A percentile compares a stretch with the other conserved stretches of the same genome.
Conservation (phyloP, 2,797 vertebrate species). For the Cichlasoma orientale region DNA sequence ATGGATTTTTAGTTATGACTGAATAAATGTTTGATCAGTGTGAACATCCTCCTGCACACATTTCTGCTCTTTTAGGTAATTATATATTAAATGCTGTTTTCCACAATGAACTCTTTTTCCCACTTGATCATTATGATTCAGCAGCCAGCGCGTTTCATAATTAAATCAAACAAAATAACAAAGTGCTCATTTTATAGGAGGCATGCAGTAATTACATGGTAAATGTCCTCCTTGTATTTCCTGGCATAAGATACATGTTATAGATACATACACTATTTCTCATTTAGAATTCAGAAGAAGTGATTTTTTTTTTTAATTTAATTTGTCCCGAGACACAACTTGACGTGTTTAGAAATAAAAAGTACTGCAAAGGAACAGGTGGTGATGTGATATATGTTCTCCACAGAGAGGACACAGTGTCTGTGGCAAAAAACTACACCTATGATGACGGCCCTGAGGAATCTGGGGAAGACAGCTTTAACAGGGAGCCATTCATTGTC, state of each 20-base stretch:
- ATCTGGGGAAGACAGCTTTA: slow-evolving; percentile 83
- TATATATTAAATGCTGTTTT: too few relatives aligned
- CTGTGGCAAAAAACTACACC: slow-evolving; percentile 83
- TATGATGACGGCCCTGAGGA: slow-evolving; percentile 84
- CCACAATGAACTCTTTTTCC: too few relatives aligned
- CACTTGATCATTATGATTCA: too few relatives aligned
- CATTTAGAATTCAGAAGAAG: neutral
- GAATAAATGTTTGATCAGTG: too few relatives aligned
- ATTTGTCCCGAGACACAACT: neutral
- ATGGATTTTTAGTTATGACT: too few relatives aligned
- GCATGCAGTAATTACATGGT: neutral
- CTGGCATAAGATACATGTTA: neutral
- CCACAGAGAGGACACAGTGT: slow-evolving; percentile 78
- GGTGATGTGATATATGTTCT: rapidly evolving
- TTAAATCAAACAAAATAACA: too few relatives aligned
- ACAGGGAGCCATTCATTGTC: slow-evolving; percentile 88
- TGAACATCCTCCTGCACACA: too few relatives aligned
- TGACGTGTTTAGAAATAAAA: neutral
- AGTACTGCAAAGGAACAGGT: neutral
- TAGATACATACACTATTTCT: neutral
- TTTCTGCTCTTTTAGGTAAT: neutral
- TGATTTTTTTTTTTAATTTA: neutral
- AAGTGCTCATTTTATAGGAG: neutral
- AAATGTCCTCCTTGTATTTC: neutral
- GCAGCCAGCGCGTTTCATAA: too few relatives aligned